Evolutionary conservation across 2,113 vertebrate genomes (phyloP).

Genomic region (Cercocebus atys): DNA sequence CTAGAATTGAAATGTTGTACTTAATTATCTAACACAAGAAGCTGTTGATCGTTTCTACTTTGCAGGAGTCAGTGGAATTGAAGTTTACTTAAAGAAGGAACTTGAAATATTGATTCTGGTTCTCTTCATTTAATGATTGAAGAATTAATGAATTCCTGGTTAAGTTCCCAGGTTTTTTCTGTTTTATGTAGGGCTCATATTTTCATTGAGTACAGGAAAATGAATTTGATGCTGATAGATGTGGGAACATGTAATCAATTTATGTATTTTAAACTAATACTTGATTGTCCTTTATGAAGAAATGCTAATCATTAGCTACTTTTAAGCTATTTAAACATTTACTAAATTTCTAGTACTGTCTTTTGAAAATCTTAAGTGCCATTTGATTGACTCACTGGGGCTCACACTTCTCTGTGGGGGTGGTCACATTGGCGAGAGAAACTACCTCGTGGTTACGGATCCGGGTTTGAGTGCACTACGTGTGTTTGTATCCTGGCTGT

Average conservation of each 20-base stretch:
- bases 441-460: not conserved
- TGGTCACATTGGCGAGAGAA: not conserved
- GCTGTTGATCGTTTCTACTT: not conserved
- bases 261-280: slow-evolving; percentile 7
- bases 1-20: not conserved
- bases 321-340: not conserved
- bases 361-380: not conserved
- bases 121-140: not conserved
- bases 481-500: not conserved
- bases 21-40: not conserved
- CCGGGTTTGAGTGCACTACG: not conserved
- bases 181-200: not conserved
- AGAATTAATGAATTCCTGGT: not conserved
- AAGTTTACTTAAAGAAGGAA: not conserved
- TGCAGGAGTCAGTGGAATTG: not conserved
- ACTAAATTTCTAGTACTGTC: not conserved
- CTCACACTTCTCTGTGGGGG: not conserved
- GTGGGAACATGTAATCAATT: not conserved
- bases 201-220: not conserved
- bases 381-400: not conserved
- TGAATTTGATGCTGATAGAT: not conserved
- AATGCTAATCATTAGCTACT: not conserved
- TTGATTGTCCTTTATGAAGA: not conserved
- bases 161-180: not conserved
- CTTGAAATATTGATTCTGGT: not conserved